These are phyloP conservation scores for Alcedo quadribrachys DNA, from an alignment of 2,797 vertebrate genomes.

Conservation along the genomic window DNA sequence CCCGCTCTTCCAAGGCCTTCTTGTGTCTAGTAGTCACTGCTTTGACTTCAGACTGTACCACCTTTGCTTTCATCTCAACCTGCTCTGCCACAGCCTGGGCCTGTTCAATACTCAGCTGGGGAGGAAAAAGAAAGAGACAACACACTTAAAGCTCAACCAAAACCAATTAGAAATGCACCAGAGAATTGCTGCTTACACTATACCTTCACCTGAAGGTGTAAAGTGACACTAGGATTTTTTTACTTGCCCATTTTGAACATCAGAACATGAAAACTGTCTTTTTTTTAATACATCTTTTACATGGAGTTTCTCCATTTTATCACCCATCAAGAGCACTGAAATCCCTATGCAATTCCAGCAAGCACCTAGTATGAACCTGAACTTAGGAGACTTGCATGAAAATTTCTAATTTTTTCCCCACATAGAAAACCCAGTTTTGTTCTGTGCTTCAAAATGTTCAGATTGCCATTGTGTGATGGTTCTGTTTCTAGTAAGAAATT, in stretches of 20 bases:
- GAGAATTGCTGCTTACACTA: neutral
- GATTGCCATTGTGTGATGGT: neutral
- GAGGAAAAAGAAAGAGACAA: neutral
- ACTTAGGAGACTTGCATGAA: neutral
- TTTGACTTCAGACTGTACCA: constrained; percentile 97
- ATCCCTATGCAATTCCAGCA: neutral
- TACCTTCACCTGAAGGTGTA: neutral
- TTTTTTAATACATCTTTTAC: neutral
- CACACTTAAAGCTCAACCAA: neutral
- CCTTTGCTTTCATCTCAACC: constrained; percentile 97
- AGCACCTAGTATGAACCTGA: neutral
- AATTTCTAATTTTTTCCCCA: neutral
- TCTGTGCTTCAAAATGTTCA: neutral
- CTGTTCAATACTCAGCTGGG: constrained; percentile 95
- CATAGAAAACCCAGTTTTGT: fast-evolving
- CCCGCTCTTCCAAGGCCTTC: constrained; percentile 95
- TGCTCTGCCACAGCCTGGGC: constrained; percentile 97
- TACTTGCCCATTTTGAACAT: neutral
- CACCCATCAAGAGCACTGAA: neutral
- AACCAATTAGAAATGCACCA: neutral
- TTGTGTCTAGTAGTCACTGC: constrained; percentile 92
- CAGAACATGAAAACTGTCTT: neutral
- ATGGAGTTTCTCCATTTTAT: neutral
- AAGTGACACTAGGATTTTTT: neutral
- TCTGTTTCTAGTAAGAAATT: neutral